Conservation (phyloP, 2,888 invertebrate genomes). For the Dryococelus australis region DNA sequence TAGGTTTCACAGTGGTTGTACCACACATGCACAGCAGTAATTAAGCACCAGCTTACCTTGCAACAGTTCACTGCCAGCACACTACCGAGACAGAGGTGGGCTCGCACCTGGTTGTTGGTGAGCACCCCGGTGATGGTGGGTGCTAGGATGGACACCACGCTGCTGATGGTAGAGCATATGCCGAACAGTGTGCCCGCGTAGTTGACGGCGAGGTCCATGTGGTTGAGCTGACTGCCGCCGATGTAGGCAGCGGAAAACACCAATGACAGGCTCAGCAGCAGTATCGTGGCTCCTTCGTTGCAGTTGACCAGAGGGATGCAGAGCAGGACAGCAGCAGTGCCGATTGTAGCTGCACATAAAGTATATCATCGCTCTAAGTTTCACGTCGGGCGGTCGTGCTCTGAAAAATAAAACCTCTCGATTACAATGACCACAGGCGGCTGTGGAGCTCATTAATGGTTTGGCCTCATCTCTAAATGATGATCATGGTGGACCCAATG, state of each 20-base stretch:
- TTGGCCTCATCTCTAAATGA: no score
- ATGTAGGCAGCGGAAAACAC: slow-evolving; percentile 22
- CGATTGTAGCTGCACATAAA: slow-evolving; percentile 33
- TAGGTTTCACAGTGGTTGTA: no score
- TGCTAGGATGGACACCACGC: slow-evolving; percentile 43
- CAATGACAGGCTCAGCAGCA: slow-evolving; percentile 33
- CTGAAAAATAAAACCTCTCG: no score
- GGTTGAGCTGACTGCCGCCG: slow-evolving; percentile 53
- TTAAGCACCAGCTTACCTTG: no score
- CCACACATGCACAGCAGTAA: no score
- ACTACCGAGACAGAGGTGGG: not conserved
- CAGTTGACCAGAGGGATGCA: slow-evolving; percentile 34
- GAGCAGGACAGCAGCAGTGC: slow-evolving; percentile 32
- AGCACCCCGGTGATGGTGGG: not conserved
- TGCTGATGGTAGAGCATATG: slow-evolving; percentile 53
- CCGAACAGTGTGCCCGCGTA: slow-evolving; percentile 56
- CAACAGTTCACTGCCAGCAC: no score
- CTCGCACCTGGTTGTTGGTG: not conserved
- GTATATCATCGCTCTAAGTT: not conserved
- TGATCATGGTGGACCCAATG: no score
- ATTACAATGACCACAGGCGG: no score
- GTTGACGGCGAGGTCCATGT: slow-evolving; percentile 55
- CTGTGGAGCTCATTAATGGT: no score
- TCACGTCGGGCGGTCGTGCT: not conserved
- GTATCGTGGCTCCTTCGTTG: slow-evolving; percentile 30